phyloP scores from a whole-genome alignment of 2,888 invertebrate species.

The Hymenopus coronatus region DNA sequence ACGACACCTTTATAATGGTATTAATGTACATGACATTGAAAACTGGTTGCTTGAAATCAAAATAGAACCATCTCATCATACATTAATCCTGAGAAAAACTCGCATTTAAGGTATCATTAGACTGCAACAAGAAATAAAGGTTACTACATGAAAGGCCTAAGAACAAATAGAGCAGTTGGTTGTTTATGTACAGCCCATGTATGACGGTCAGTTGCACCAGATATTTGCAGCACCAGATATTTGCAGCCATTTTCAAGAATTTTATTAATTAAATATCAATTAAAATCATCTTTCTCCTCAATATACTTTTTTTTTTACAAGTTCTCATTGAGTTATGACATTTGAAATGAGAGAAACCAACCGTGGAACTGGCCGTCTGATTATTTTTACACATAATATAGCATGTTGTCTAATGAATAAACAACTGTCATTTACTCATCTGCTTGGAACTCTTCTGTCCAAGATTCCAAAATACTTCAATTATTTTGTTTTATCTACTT shows the following conservation, averaged over 20 bases:
- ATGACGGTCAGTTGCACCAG: not conserved
- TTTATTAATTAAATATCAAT: not conserved
- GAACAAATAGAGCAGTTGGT: not conserved
- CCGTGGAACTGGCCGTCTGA: not conserved
- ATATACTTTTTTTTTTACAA: not conserved
- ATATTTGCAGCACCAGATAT: not conserved
- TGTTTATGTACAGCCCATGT: not conserved
- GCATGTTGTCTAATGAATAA: not conserved
- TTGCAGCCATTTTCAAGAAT: not conserved
- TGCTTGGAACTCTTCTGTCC: not conserved
- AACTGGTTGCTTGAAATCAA: not conserved
- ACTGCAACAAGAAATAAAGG: not conserved
- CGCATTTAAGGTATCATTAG: not conserved
- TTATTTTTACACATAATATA: not conserved
- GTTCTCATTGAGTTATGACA: not conserved
- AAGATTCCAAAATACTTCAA: not conserved
- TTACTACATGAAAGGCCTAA: not conserved
- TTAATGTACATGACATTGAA: conserved; percentile 4
- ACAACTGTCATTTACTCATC: not conserved
- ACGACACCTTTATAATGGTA: not conserved
- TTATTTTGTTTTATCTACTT: not conserved
- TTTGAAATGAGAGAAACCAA: not conserved
- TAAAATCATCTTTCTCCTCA: not conserved
- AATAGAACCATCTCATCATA: not conserved
- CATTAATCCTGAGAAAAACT: not conserved